Evolutionary conservation across 2,797 vertebrate species (phyloP).

Genomic region (Percopsis omiscomaycus): DNA sequence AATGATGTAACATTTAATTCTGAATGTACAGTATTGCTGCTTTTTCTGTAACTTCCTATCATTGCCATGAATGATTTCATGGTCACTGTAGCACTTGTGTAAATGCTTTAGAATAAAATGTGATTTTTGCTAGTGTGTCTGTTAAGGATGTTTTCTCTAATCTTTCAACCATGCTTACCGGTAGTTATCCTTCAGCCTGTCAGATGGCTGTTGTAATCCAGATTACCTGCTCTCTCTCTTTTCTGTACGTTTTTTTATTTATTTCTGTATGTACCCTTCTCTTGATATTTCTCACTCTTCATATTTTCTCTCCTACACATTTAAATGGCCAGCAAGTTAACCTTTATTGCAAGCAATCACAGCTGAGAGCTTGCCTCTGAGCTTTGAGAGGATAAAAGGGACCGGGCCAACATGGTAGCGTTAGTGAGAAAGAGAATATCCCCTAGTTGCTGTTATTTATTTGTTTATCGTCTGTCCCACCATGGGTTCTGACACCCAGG

Average conservation of each 20-base stretch:
- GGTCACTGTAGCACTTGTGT: conserved; percentile 9
- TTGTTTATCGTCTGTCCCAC: conserved; percentile 1
- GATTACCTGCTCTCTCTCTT: too few species aligned
- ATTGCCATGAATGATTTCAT: conserved; percentile 7
- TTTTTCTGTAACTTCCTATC: conserved; percentile 4
- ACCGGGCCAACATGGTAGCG: neutral
- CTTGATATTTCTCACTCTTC: too few species aligned
- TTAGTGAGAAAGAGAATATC: neutral
- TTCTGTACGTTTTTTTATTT: conserved; percentile 3
- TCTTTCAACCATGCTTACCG: conserved; percentile 59
- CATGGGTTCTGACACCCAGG: conserved; percentile 54
- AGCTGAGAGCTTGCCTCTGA: conserved; percentile 1
- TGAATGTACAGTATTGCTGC: neutral
- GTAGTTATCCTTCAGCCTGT: conserved; percentile 28
- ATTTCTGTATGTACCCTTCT: too few species aligned
- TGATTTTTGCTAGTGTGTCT: conserved; percentile 6
- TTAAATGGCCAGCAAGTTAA: conserved; percentile 25
- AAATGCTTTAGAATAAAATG: conserved; percentile 52
- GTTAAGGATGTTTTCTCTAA: conserved; percentile 39
- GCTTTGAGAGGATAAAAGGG: conserved; percentile 17
- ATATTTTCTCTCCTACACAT: neutral
- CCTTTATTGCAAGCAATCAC: conserved; percentile 19
- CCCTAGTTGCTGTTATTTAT: neutral
- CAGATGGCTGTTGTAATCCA: conserved; percentile 58
- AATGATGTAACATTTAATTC: neutral